Conservation (phyloP, 2,113 vertebrate genomes). For the Cathartes aura region DNA sequence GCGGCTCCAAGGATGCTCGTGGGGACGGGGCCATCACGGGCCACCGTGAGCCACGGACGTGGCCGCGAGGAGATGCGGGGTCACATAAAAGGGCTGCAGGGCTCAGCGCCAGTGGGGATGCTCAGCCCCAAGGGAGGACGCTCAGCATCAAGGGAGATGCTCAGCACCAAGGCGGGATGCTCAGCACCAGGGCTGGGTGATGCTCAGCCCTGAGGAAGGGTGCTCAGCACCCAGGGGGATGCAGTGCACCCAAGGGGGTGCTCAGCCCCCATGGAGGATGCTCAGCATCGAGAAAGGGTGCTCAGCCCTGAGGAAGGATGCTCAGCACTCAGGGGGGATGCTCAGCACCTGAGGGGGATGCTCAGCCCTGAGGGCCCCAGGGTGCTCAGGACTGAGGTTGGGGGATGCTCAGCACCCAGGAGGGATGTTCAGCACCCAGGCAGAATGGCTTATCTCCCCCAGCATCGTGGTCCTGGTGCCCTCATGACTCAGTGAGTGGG, state of each 20-base stretch:
- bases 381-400: not conserved
- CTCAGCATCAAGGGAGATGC: not conserved
- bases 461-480: not conserved
- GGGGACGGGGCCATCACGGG: not conserved
- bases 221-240: not conserved
- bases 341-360: not conserved
- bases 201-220: not conserved
- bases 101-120: rapidly evolving
- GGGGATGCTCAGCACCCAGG: not conserved
- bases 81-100: rapidly evolving
- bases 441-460: not conserved
- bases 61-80: not conserved
- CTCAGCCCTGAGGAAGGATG: no score
- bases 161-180: not conserved
- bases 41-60: rapidly evolving
- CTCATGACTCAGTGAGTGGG: rapidly evolving
- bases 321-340: no score
- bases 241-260: not conserved
- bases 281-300: not conserved
- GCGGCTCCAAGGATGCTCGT: not conserved
- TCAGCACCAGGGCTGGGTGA: not conserved
- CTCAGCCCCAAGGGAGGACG: not conserved
- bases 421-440: not conserved
- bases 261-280: no score
- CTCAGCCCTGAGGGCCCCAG: not conserved